Conservation (phyloP, 1,140 invertebrate species). For the Drosophila parvula region DNA sequence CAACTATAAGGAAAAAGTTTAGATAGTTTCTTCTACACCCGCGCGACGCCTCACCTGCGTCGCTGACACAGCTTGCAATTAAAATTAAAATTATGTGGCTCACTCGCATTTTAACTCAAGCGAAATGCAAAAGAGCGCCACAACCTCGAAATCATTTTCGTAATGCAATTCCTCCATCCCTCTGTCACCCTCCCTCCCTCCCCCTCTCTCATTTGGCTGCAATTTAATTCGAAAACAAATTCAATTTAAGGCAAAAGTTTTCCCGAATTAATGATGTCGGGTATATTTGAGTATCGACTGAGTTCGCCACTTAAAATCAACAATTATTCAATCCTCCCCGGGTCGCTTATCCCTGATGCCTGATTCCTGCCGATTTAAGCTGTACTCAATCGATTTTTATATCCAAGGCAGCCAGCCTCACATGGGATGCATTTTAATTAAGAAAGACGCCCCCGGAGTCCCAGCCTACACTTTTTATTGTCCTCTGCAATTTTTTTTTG, state of each 20-base stretch:
- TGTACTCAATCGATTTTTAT: conserved; percentile 70
- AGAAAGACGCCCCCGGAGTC: conserved; percentile 45
- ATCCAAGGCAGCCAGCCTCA: conserved; percentile 27
- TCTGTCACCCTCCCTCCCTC: conserved; percentile 13
- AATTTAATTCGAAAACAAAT: conserved; percentile 78
- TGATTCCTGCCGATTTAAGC: conserved; percentile 48
- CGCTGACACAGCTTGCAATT: conserved; percentile 48
- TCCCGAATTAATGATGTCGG: conserved; percentile 14
- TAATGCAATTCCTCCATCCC: conserved; percentile 55
- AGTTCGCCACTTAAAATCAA: conserved; percentile 46
- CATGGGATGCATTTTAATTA: conserved; percentile 77
- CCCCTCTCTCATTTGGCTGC: conserved; percentile 46
- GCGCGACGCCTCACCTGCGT: conserved; percentile 38
- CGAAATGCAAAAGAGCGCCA: conserved; percentile 51
- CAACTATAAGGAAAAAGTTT: conserved; percentile 71
- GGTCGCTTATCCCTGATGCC: not conserved
- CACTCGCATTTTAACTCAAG: conserved; percentile 37
- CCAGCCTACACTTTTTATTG: conserved; percentile 27
- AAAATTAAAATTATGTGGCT: conserved; percentile 63
- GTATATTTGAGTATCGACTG: conserved; percentile 13
- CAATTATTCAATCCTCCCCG: conserved; percentile 58
- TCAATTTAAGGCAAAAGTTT: conserved; percentile 58
- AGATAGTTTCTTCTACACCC: conserved; percentile 27
- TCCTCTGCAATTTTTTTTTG: not conserved
- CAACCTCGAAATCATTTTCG: conserved; percentile 53